Percentiles rank a stretch among this genome's conserved stretches.
Evolutionary conservation across 2,797 vertebrate species (phyloP).

Genomic region (Antennarius maculatus): DNA sequence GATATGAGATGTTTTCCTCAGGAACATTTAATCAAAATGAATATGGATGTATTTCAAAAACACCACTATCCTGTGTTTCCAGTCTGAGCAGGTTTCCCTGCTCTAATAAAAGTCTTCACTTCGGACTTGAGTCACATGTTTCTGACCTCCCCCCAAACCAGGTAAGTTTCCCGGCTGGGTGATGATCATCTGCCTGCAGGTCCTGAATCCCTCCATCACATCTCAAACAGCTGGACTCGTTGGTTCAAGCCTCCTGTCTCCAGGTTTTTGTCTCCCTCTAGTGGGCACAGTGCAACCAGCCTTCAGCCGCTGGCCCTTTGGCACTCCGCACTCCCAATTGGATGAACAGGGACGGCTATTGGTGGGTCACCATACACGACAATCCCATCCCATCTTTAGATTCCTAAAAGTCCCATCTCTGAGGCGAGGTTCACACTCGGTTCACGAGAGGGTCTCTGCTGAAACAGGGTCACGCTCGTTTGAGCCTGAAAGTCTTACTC

Average conservation of each 20-base stretch:
- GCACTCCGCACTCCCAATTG: conserved; percentile 3
- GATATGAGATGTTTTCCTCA: conserved; percentile 30
- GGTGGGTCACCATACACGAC: conserved; percentile 18
- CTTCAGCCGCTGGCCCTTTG: conserved; percentile 1
- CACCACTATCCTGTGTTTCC: conserved; percentile 12
- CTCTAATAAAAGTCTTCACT: conserved; percentile 2
- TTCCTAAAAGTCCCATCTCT: conserved; percentile 42
- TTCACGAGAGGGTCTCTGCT: conserved; percentile 2
- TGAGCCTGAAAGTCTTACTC: conserved; percentile 40
- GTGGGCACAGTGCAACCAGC: conserved; percentile 8
- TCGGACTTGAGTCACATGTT: conserved; percentile 19
- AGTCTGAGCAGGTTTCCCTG: neutral
- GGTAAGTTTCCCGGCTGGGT: conserved; percentile 8
- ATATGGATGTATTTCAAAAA: conserved; percentile 37
- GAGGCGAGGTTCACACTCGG: conserved; percentile 16
- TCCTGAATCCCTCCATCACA: neutral
- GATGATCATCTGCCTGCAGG: conserved; percentile 6
- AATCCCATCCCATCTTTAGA: conserved; percentile 68
- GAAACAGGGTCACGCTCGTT: neutral
- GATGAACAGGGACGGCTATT: neutral
- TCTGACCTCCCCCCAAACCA: conserved; percentile 10
- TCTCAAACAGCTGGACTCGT: neutral
- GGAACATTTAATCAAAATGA: conserved; percentile 28
- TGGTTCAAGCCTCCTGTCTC: conserved; percentile 20
- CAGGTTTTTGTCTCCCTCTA: conserved; percentile 57